phyloP scores from a whole-genome alignment of 2,888 invertebrate species.

The Andrena bicolor region DNA sequence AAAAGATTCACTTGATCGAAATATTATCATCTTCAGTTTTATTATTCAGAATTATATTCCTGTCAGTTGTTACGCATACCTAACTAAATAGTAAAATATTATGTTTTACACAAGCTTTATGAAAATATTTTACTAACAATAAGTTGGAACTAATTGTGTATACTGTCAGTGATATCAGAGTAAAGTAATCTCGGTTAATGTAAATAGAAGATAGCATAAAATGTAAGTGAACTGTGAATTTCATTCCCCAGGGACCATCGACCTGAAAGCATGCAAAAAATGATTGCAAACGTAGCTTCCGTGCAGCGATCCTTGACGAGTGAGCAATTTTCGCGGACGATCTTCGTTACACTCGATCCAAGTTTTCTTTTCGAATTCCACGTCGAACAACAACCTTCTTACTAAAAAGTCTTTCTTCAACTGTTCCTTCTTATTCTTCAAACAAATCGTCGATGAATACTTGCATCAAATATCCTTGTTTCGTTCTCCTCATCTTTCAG shows the following conservation, averaged over 20 bases:
- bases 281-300: constrained; percentile 20
- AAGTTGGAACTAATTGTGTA: neutral
- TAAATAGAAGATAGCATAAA: neutral
- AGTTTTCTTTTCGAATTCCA: neutral
- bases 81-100: no score
- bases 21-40: no score
- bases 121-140: no score
- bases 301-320: constrained; percentile 31
- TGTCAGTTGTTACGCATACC: no score
- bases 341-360: constrained; percentile 8
- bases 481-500: neutral
- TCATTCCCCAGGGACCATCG: constrained; percentile 45
- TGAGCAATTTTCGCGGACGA: constrained; percentile 28
- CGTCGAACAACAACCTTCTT: neutral
- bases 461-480: neutral
- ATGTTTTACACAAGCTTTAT: no score
- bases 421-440: neutral
- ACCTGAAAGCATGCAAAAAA: constrained; percentile 20
- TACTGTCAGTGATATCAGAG: neutral
- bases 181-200: neutral
- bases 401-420: neutral
- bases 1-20: no score
- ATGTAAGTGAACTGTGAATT: constrained; percentile 13
- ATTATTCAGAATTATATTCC: no score
- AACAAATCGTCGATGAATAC: neutral